phyloP scores from a whole-genome alignment of 1,140 invertebrate genomes.

The Pogonomyrmex barbatus region DNA sequence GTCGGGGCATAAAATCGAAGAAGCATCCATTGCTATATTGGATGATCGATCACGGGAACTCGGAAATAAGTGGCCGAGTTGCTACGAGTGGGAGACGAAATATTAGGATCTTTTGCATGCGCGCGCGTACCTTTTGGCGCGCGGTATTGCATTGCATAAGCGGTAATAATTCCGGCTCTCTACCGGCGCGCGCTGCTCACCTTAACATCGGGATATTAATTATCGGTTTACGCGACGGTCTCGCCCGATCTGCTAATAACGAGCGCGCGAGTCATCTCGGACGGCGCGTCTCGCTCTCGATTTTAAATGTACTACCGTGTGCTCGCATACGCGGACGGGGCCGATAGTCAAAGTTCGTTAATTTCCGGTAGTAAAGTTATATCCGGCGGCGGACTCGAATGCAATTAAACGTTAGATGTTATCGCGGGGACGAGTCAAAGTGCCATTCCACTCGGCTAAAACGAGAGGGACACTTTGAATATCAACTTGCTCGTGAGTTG shows the following conservation, averaged over 20 bases:
- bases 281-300: constrained; percentile 10
- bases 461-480: constrained; percentile 80
- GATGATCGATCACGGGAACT: constrained; percentile 55
- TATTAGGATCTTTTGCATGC: not conserved
- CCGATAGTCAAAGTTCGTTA: constrained; percentile 79
- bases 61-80: constrained; percentile 66
- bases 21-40: constrained; percentile 29
- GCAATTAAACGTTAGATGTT: constrained; percentile 82
- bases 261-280: constrained; percentile 28
- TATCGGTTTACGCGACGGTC: constrained; percentile 69
- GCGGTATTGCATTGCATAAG: constrained; percentile 65
- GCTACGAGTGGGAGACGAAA: constrained; percentile 41
- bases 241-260: constrained; percentile 71
- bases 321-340: constrained; percentile 23
- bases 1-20: constrained; percentile 48
- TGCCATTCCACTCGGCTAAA: constrained; percentile 74
- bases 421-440: constrained; percentile 70
- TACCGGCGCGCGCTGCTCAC: constrained; percentile 35
- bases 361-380: constrained; percentile 82
- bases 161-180: constrained; percentile 65
- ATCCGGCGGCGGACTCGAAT: constrained; percentile 80
- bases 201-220: constrained; percentile 73
- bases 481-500: constrained; percentile 56
- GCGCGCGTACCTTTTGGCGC: constrained; percentile 30
- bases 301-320: constrained; percentile 55